phyloP scores from a whole-genome alignment of 2,113 vertebrate genomes.

The Pterocles orientalis region DNA sequence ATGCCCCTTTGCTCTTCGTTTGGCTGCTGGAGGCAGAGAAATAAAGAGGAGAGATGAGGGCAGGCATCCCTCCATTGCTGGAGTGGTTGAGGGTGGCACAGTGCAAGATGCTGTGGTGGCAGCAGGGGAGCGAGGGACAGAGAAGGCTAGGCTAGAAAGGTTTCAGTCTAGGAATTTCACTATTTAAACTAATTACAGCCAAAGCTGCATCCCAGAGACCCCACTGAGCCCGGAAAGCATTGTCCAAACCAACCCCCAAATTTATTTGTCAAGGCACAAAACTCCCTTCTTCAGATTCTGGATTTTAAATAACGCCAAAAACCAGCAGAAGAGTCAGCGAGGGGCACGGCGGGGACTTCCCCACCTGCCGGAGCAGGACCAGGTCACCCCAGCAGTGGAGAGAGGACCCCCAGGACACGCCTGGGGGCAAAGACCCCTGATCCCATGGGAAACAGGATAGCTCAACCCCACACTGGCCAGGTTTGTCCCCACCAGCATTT shows the following conservation, averaged over 20 bases:
- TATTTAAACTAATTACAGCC: accelerated
- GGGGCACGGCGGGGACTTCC: neutral
- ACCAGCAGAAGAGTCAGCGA: neutral
- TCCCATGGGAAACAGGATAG: accelerated
- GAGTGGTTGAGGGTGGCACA: accelerated
- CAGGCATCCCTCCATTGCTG: neutral
- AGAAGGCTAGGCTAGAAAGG: neutral
- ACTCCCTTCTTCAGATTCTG: neutral
- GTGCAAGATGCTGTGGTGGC: neutral
- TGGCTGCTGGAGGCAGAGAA: neutral
- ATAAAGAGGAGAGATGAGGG: neutral
- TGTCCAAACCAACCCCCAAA: neutral
- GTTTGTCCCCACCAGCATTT: neutral
- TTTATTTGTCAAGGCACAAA: conserved; percentile 73
- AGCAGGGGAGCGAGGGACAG: neutral
- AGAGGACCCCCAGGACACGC: accelerated
- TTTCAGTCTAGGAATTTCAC: accelerated
- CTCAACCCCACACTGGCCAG: neutral
- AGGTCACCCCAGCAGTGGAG: accelerated
- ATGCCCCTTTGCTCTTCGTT: accelerated
- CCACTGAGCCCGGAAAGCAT: accelerated
- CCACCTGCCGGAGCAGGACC: neutral
- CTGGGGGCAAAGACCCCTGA: accelerated
- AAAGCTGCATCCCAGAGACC: neutral
- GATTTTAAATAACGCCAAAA: conserved; percentile 42